Base-by-base conservation (phyloP, 2,888 invertebrate species). In the Ecdyonurus torrentis region DNA sequence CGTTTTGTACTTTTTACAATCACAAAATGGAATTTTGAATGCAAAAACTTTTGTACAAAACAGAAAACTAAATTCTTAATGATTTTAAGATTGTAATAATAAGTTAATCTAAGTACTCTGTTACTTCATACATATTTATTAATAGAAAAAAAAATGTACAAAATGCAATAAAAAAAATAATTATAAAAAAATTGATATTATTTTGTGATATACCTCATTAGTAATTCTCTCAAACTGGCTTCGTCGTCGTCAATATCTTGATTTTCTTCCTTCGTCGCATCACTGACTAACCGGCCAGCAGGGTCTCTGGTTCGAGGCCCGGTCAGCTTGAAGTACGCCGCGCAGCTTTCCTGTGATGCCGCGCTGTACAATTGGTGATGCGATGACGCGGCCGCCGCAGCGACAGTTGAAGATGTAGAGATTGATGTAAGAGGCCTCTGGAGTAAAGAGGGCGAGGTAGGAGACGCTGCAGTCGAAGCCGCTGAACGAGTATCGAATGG, bases 171-270 rank as follows among this genome's bases (percentile, higher is more conserved):
- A 7, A 61, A 52, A 22, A 61, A 61, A 2, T 22, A 61, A 5
- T 10, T 22, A 58, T n/a, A 58, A n/a, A 58, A 58, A 58, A 10
- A 52, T 15, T 58, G 19, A 15, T 58, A 58, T 10, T 58, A 22
- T 20, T 58, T 20, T 22, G 18, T 15, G 19, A n/a, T n/a, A n/a
- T 86, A 88, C 91, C 91, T 91, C 87, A 91, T 86, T 81, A 91
- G 89, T 83, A 91, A 85, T 86, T 91, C 89, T 84, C 90, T 89
- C 81, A 91, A 87, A 83, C 90, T 91, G 78, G 89, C 88, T 83
- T 91, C 91, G 84, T 91, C 91, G 75, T 82, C 82, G 74, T 78
- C 78, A 24, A 52, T 60, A 19, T 63, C 76, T 79, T 79, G 63
- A 79, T 79, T 77, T 81, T 89, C 89, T 81, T 86, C 85, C 82